Base-by-base conservation (phyloP, 2,888 invertebrate species). In the Eristalinus sepulchralis region DNA sequence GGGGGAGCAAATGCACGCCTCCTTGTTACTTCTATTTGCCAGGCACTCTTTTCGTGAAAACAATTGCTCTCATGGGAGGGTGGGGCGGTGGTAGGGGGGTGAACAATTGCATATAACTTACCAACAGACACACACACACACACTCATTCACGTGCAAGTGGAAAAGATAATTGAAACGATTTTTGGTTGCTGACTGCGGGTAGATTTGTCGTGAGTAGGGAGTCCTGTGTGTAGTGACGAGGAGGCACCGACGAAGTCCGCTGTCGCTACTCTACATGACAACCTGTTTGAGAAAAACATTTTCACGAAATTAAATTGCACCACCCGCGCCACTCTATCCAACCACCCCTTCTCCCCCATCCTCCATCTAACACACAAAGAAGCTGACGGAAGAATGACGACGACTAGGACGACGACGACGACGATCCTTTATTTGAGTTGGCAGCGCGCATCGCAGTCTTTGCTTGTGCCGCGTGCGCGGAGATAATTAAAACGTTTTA, bases 401-500 rank as follows among this genome's bases (percentile, higher is more conserved):
- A 27, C 27, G 27, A 27, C 27, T n/a, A n/a, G n/a, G n/a, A n/a
- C 27, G 27, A 27, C 27, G 5, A 27, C 27, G 27, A 27, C 27
- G 27, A 17, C 47, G 17, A 47, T 17, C 47, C 47, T 78, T 83
- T 73, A 68, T 78, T 57, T 83, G 80, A 60, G 53, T 73, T 80
- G 27, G 68, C 64, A 68, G 47, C 17, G 36, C 27, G 27, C 27
- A 27, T 73, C 62, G 53, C 10, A 39, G 47, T 70, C 57, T 22
- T 66, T n/a, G 17, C 36, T 10, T 10, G 27, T 60, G 57, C 64
- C 24, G 24, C 33, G 47, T 47, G 31, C 59, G 73, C 68, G 39
- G 68, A 68, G 80, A 75, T 81, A 81, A 70, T 82, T 70, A 72
- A 75, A 78, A 78, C 73, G 33, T 73, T 78, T 83, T 66, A 76